Base-by-base conservation (phyloP, 2,113 vertebrate species). In the Orcinus orca region DNA sequence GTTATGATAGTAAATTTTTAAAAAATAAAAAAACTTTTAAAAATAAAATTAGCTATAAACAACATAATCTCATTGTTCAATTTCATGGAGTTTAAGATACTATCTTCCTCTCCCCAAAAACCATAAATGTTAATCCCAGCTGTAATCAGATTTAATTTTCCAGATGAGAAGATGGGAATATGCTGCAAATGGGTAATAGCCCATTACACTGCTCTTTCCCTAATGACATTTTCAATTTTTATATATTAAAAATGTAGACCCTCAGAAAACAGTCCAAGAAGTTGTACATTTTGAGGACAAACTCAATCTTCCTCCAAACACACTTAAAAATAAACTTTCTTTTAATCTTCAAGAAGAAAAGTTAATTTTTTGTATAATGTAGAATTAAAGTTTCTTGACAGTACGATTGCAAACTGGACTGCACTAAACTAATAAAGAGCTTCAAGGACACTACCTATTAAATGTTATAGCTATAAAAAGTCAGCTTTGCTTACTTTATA, bases 41-140 rank as follows among this genome's bases (percentile, higher is more conserved):
- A 53, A 53, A 53, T 97, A 97, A 98, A 98, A 98, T 99, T 98
- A 98, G 98, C 97, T 98, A 98, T 97, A 98, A 98, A 98, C 68
- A 94, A 97, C 89, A 95, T 99, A 99, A 99, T 99, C 99, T 98
- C 97, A 98, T 99, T 99, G 98, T 98, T 99, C 96, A 98, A 99
- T 99, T 99, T 99, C 99, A 99, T 99, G 98, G 98, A 98, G 97
- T 99, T 99, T 99, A 98, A 99, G 97, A 98, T 97, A 98, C 79
- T 97, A 97, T 98, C 97, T 98, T 98, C 83, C 93, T 97, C 97
- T 98, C 96, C 97, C 97, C 98, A 97, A 97, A 97, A 98, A 98
- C 94, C 92, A 95, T 94, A 97, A 97, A 98, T 97, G 98, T 98
- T 99, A 99, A 99, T 99, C 98, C 98, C 97, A 74, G 96, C 95